Base-by-base conservation (phyloP, 1,140 invertebrate species). In the Delia radicum region DNA sequence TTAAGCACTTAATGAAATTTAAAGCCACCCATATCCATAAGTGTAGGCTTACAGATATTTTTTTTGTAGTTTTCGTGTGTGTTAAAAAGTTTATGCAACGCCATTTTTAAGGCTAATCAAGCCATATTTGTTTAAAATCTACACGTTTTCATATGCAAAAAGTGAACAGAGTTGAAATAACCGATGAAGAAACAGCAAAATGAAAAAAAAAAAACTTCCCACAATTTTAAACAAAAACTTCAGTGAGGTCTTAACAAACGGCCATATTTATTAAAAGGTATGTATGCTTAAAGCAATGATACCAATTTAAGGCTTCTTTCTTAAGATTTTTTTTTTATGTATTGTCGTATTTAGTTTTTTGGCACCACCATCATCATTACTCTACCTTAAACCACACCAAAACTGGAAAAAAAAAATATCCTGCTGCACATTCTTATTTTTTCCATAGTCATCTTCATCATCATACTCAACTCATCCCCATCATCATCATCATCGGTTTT, bases 51-150 rank as follows among this genome's bases (percentile, higher is more conserved):
- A 21, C n/a, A 24, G 3, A 18, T 7, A 21, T 55, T 55, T 24
- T 42, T 37, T 27, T 24, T 33, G 29, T 31, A 5, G 33, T 55
- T 48, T 21, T 21, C n/a, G 2, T 55, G n/a, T 55, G 18, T 21
- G 21, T 21, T 55, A 55, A 33, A n/a, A 21, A 55, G 48, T 21
- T 55, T 55, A 55, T 69, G 65, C 65, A 69, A 69, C 65, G 65
- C 65, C 65, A 69, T 69, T 69, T 69, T 69, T 69, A 37, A 69
- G 65, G 65, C 31, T 69, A 69, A 69, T 69, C 65, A 69, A 69
- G 65, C 65, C 65, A 69, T 69, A 69, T 69, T 69, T 69, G 65
- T 29, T 69, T 69, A 69, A 69, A 69, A 69, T 69, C 65, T 69
- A 69, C 65, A 69, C 65, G 65, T 69, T 69, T 69, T 69, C 12